phyloP scores from a whole-genome alignment of 2,113 vertebrate species.

The Cebidichthys violaceus region DNA sequence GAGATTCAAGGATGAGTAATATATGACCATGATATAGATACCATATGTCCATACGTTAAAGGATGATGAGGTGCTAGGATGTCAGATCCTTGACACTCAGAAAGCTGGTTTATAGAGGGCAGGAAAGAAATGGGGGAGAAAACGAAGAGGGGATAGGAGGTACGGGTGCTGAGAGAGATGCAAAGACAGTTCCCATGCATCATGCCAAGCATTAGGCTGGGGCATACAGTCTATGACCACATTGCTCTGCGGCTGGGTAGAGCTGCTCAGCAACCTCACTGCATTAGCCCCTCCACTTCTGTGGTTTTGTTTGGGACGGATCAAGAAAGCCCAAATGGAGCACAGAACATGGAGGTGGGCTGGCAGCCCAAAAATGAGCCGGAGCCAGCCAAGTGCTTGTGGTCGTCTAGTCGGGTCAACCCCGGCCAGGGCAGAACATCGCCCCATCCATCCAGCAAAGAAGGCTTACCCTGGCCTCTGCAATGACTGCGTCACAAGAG shows the following conservation, averaged over 20 bases:
- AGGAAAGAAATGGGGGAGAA: constrained; percentile 33
- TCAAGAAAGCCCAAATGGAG: constrained; percentile 78
- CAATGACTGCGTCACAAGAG: constrained; percentile 52
- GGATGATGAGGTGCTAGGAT: constrained; percentile 77
- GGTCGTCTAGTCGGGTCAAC: constrained; percentile 80
- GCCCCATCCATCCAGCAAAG: constrained; percentile 57
- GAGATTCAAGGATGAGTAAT: constrained; percentile 68
- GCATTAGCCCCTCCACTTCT: constrained; percentile 71
- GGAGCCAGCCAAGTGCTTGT: constrained; percentile 78
- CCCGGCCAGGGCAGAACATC: constrained; percentile 66
- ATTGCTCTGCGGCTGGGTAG: constrained; percentile 66
- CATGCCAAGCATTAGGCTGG: constrained; percentile 73
- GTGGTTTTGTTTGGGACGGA: constrained; percentile 79
- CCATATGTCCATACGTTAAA: constrained; percentile 68
- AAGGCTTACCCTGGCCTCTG: constrained; percentile 47
- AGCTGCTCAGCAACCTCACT: constrained; percentile 64
- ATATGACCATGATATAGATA: constrained; percentile 70
- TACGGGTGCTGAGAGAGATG: constrained; percentile 61
- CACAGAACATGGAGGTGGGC: constrained; percentile 78
- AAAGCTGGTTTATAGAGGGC: constrained; percentile 53
- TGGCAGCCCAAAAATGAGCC: constrained; percentile 60
- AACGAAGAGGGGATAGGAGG: constrained; percentile 48
- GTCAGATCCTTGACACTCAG: constrained; percentile 53
- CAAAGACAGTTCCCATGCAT: constrained; percentile 79
- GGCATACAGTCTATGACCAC: constrained; percentile 78